These are phyloP conservation scores for Gnatocerus cornutus DNA, from an alignment of 2,888 invertebrate species.

Conservation along the genomic window DNA sequence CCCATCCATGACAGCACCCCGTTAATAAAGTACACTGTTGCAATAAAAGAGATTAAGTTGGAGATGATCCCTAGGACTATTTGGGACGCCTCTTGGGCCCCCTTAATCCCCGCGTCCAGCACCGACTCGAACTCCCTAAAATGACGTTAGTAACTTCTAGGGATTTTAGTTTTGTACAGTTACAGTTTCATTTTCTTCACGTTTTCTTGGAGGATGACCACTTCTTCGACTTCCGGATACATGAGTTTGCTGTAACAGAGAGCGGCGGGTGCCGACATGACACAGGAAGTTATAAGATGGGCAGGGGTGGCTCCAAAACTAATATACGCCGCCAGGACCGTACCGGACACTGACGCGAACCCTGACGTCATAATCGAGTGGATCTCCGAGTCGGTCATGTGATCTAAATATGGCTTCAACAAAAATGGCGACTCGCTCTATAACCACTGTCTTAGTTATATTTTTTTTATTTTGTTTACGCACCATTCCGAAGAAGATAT, in stretches of 20 bases:
- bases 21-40: slow-evolving; percentile 90
- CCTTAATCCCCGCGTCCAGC: slow-evolving; percentile 93
- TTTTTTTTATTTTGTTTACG: slow-evolving; percentile 46
- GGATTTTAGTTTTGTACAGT: not conserved
- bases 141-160: slow-evolving; percentile 40
- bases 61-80: slow-evolving; percentile 91
- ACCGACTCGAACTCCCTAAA: slow-evolving; percentile 86
- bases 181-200: slow-evolving; percentile 83
- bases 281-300: slow-evolving; percentile 92
- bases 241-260: slow-evolving; percentile 92
- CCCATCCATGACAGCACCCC: slow-evolving; percentile 88
- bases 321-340: slow-evolving; percentile 94
- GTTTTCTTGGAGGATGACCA: slow-evolving; percentile 83
- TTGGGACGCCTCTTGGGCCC: slow-evolving; percentile 86
- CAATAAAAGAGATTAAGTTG: slow-evolving; percentile 93
- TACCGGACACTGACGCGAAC: slow-evolving; percentile 95
- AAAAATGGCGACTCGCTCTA: slow-evolving; percentile 93
- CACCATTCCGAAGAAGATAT: slow-evolving; percentile 95
- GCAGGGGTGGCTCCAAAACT: slow-evolving; percentile 90
- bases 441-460: slow-evolving; percentile 62
- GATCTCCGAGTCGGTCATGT: slow-evolving; percentile 92
- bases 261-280: slow-evolving; percentile 97
- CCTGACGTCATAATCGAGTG: slow-evolving; percentile 96
- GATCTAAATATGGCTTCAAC: slow-evolving; percentile 88
- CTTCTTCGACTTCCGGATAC: slow-evolving; percentile 91